Percentiles rank a stretch among this genome's conserved stretches.
Conservation (phyloP, 2,113 vertebrate genomes). For the Callaeas wilsoni region DNA sequence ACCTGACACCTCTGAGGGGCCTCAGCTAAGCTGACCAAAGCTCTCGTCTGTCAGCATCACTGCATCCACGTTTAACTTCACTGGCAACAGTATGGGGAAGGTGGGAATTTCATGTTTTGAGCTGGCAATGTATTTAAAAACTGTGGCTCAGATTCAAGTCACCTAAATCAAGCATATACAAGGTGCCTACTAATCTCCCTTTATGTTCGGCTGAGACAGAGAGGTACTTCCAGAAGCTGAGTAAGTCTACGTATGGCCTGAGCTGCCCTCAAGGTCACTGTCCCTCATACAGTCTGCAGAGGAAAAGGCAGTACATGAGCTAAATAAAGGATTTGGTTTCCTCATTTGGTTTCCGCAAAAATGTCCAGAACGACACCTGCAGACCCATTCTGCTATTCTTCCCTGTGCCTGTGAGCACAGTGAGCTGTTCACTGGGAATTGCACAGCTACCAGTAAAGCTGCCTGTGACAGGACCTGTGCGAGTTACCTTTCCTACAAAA, state of each 20-base stretch:
- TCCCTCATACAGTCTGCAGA: not conserved
- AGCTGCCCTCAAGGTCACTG: not conserved
- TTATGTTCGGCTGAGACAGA: not conserved
- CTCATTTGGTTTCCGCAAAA: not conserved
- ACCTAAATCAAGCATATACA: not conserved
- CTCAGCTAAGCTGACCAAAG: not conserved
- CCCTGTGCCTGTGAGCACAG: not conserved
- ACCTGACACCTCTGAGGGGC: not conserved
- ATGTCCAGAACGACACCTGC: not conserved
- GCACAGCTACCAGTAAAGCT: not conserved
- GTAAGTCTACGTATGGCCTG: not conserved
- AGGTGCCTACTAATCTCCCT: not conserved
- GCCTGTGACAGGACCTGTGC: rapidly evolving
- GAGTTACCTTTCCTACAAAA: not conserved
- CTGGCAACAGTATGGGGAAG: not conserved
- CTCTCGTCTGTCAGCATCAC: not conserved
- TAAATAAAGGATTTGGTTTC: not conserved
- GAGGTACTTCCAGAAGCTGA: not conserved
- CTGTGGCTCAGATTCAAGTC: not conserved
- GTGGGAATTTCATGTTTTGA: not conserved
- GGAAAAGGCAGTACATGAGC: not conserved
- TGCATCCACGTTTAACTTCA: not conserved
- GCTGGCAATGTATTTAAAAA: not conserved
- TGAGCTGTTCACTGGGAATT: not conserved
- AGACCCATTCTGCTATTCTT: not conserved